A percentile compares a stretch with the other conserved stretches of the same genome.
These are phyloP conservation scores for Labeo rohita DNA, from an alignment of 2,113 vertebrate species.

Conservation along the genomic window DNA sequence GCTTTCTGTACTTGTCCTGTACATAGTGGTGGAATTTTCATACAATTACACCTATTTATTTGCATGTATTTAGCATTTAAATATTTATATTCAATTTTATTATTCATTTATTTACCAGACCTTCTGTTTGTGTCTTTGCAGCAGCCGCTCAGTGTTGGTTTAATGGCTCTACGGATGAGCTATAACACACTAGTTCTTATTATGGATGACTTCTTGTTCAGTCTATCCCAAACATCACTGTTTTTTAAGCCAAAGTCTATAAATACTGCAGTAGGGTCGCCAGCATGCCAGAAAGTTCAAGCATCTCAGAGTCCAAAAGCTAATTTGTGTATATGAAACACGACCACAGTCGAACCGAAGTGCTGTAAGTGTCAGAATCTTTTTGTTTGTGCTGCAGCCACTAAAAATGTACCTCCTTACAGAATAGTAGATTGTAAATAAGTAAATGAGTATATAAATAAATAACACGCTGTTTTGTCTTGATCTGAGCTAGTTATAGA, in stretches of 20 bases:
- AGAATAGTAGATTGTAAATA: background rate
- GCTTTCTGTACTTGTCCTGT: background rate
- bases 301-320: background rate
- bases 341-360: background rate
- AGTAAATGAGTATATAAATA: constrained; percentile 22
- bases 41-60: background rate
- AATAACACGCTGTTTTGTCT: constrained; percentile 1
- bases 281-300: background rate
- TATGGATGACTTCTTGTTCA: background rate
- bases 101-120: background rate
- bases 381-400: background rate
- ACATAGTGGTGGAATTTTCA: background rate
- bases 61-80: background rate
- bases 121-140: too few species aligned
- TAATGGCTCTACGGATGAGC: too few species aligned
- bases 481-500: background rate
- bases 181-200: background rate
- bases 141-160: too few species aligned
- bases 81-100: background rate
- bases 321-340: background rate
- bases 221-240: background rate
- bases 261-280: background rate
- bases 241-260: background rate
- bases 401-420: background rate
- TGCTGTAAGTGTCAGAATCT: background rate